Evolutionary conservation across 2,113 vertebrate genomes (phyloP).

Genomic region (Brachypteracias leptosomus): DNA sequence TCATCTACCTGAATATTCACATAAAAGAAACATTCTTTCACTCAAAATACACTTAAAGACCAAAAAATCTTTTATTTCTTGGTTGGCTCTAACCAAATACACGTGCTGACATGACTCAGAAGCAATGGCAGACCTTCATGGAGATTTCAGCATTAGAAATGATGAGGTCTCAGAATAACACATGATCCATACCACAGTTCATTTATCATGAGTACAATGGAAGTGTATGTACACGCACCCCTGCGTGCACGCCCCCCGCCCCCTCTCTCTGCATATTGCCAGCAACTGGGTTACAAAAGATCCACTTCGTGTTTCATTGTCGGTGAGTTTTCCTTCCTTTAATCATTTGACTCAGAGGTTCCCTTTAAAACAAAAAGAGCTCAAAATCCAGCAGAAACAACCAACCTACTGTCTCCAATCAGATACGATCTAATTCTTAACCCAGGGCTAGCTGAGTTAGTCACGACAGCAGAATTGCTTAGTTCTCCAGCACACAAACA

Average conservation of each 20-base stretch:
- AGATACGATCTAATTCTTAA: conserved; percentile 19
- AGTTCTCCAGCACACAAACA: not conserved
- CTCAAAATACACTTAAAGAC: not conserved
- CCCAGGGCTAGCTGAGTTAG: not conserved
- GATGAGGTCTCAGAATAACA: fast-evolving
- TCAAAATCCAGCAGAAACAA: not conserved
- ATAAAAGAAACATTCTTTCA: not conserved
- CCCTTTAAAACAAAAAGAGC: not conserved
- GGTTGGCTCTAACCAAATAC: not conserved
- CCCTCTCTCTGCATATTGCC: not conserved
- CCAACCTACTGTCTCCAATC: not conserved
- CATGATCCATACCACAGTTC: fast-evolving
- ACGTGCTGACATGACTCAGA: not conserved
- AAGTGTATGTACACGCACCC: not conserved
- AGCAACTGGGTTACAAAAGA: not conserved
- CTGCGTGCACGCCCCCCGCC: fast-evolving
- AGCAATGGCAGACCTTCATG: not conserved
- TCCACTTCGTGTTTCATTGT: not conserved
- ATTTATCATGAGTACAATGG: not conserved
- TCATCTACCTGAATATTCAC: not conserved
- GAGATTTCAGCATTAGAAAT: not conserved
- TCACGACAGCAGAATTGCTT: not conserved
- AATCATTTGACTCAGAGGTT: not conserved
- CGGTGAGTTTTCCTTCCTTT: not conserved
- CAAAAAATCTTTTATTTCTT: not conserved